A percentile compares a stretch with the other conserved stretches of the same genome.
Evolutionary conservation across 2,888 invertebrate genomes (phyloP).

Genomic region (Cenopis cana): DNA sequence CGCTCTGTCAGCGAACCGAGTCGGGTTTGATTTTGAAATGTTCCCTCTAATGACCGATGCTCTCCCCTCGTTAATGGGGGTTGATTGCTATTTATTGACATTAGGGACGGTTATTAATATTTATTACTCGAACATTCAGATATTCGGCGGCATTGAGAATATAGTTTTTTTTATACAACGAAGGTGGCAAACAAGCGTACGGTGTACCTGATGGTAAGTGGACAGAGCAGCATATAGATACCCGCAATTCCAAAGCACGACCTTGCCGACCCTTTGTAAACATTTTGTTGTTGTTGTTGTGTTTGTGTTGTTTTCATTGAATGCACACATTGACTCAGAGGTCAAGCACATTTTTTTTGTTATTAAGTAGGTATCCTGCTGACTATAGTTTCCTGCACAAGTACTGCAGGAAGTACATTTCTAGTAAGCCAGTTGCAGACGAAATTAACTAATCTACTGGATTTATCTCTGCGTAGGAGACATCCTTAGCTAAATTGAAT

Average conservation of each 20-base stretch:
- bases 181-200: too few species aligned
- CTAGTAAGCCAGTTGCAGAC: constrained; percentile 22
- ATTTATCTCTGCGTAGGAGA: constrained; percentile 15
- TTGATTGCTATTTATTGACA: constrained; percentile 69
- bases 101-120: constrained; percentile 65
- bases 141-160: constrained; percentile 49
- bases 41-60: constrained; percentile 76
- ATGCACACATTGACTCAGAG: background rate
- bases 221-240: too few species aligned
- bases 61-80: constrained; percentile 64
- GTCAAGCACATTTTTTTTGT: background rate
- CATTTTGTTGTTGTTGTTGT: too few species aligned
- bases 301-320: too few species aligned
- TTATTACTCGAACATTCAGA: constrained; percentile 59
- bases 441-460: constrained; percentile 29
- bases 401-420: constrained; percentile 34
- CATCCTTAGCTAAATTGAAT: background rate
- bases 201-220: too few species aligned
- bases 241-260: too few species aligned
- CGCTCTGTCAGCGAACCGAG: constrained; percentile 65
- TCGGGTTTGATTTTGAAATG: constrained; percentile 77
- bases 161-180: constrained; percentile 3
- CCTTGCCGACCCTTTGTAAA: too few species aligned
- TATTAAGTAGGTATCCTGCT: background rate
- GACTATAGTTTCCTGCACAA: constrained; percentile 16